Conservation (phyloP, 2,888 invertebrate species). For the Tetragonula carbonaria region DNA sequence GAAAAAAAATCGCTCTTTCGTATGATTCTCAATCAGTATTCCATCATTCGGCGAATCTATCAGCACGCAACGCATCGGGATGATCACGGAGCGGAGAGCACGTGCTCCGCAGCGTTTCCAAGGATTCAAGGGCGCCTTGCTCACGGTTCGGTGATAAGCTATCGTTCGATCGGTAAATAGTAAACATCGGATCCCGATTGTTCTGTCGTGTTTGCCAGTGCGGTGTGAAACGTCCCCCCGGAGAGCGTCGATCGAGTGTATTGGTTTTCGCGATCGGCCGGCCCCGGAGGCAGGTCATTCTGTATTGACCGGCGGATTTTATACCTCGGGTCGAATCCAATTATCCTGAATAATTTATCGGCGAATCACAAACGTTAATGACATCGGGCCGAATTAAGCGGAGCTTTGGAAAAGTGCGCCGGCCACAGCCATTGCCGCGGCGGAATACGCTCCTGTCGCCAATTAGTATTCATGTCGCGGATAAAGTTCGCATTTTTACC, state of each 20-base stretch:
- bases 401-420: constrained; percentile 65
- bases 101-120: constrained; percentile 9
- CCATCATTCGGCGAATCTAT: not conserved
- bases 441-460: constrained; percentile 23
- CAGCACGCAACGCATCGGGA: not conserved
- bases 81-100: constrained; percentile 31
- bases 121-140: constrained; percentile 23
- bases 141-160: constrained; percentile 53
- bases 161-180: constrained; percentile 69
- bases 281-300: constrained; percentile 4
- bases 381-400: constrained; percentile 70
- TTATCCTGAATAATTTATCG: constrained; percentile 78
- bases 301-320: constrained; percentile 72
- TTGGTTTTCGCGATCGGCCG: constrained; percentile 2
- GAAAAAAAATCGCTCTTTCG: not conserved
- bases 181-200: constrained; percentile 68
- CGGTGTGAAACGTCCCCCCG: constrained; percentile 53
- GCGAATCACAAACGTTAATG: constrained; percentile 76
- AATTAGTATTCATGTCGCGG: constrained; percentile 58
- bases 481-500: constrained; percentile 54
- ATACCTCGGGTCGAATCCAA: constrained; percentile 71
- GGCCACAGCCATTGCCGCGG: constrained; percentile 1
- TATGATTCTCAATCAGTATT: not conserved
- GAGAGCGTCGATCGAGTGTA: constrained; percentile 42
- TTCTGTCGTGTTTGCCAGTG: constrained; percentile 43